These are phyloP conservation scores for Arenaria interpres DNA, from an alignment of 2,113 vertebrate genomes.

Conservation along the genomic window DNA sequence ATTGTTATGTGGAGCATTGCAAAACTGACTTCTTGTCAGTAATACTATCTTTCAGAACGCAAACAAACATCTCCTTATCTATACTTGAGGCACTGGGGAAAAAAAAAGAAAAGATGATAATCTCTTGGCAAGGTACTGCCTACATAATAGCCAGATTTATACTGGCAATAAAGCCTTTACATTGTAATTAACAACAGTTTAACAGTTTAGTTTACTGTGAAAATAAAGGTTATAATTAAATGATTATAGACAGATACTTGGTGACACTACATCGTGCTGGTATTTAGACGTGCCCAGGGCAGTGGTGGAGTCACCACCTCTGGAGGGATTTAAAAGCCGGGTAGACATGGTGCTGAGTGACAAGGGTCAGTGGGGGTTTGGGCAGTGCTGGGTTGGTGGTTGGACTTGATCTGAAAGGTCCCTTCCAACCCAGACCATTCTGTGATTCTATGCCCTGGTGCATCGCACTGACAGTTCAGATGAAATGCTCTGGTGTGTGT, in stretches of 20 bases:
- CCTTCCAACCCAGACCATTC: too few relatives aligned
- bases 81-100: background rate
- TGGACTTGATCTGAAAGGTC: too few relatives aligned
- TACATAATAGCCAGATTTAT: background rate
- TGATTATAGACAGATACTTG: accelerated
- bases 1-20: accelerated
- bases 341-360: too few relatives aligned
- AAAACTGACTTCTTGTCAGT: background rate
- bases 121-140: background rate
- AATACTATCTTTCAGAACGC: background rate
- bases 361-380: too few relatives aligned
- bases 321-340: too few relatives aligned
- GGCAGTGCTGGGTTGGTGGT: too few relatives aligned
- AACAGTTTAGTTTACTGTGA: background rate
- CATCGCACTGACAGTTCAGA: accelerated
- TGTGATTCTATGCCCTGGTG: too few relatives aligned
- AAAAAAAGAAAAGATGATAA: background rate
- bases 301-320: too few relatives aligned
- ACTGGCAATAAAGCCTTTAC: background rate
- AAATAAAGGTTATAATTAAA: background rate
- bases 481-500: accelerated
- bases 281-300: too few relatives aligned
- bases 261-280: accelerated
- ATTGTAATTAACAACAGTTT: background rate
- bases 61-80: background rate